These are phyloP conservation scores for Sericinus montela DNA, from an alignment of 2,888 invertebrate genomes.

Conservation along the genomic window DNA sequence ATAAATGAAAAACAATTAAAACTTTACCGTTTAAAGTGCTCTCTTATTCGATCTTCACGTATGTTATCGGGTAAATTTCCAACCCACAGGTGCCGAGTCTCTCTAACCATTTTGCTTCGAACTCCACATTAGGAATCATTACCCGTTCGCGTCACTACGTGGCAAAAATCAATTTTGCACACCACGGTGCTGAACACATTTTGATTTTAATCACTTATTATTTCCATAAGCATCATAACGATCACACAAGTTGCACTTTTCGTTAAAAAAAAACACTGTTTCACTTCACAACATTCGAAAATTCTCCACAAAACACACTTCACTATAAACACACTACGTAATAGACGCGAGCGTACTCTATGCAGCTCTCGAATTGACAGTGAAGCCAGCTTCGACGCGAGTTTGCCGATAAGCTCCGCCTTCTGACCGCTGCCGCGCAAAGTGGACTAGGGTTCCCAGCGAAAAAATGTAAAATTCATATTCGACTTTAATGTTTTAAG, in stretches of 20 bases:
- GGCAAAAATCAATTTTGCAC: slow-evolving; percentile 79
- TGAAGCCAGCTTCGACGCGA: slow-evolving; percentile 75
- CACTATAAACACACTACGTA: slow-evolving; percentile 76
- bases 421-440: slow-evolving; percentile 80
- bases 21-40: slow-evolving; percentile 97
- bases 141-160: slow-evolving; percentile 82
- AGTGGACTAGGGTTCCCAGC: slow-evolving; percentile 69
- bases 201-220: slow-evolving; percentile 66
- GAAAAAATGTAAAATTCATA: slow-evolving; percentile 14
- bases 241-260: slow-evolving; percentile 63
- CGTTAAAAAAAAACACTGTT: slow-evolving; percentile 61
- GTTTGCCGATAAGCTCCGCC: slow-evolving; percentile 79
- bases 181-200: slow-evolving; percentile 74
- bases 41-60: slow-evolving; percentile 97
- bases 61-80: slow-evolving; percentile 99
- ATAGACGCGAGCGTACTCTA: slow-evolving; percentile 74
- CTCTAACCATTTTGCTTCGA: slow-evolving; percentile 99
- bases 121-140: slow-evolving; percentile 93
- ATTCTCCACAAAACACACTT: slow-evolving; percentile 74
- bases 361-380: slow-evolving; percentile 79
- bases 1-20: slow-evolving; percentile 16
- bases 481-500: no score
- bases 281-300: slow-evolving; percentile 76
- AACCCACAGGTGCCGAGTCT: slow-evolving; percentile 99
- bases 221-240: slow-evolving; percentile 59